A percentile compares a stretch with the other conserved stretches of the same genome.
These are phyloP conservation scores for Steinernema carpocapsae DNA, from an alignment of 2,888 invertebrate species.

Conservation along the genomic window DNA sequence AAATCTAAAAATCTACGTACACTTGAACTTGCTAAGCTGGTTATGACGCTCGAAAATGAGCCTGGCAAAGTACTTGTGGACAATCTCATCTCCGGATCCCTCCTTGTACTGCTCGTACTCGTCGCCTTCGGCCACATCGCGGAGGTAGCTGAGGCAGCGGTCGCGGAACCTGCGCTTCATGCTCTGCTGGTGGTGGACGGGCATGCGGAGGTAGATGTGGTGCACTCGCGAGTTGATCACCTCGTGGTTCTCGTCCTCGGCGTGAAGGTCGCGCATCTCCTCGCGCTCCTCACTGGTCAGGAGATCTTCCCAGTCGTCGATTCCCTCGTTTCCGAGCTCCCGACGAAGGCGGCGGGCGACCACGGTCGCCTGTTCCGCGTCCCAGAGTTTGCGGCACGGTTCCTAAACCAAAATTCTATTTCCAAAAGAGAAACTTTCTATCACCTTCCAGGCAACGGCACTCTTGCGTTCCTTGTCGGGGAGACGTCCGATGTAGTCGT, in stretches of 20 bases:
- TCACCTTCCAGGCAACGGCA: conserved; percentile 17
- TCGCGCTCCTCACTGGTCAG: not conserved
- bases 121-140: conserved; percentile 21
- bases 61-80: conserved; percentile 31
- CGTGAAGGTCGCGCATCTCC: conserved; percentile 1
- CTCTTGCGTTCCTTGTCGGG: conserved; percentile 11
- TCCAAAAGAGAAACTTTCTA: not conserved
- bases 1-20: not conserved
- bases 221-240: not conserved
- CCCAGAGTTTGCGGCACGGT: conserved; percentile 24
- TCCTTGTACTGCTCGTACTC: conserved; percentile 20
- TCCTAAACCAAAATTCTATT: not conserved
- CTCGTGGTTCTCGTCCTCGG: not conserved
- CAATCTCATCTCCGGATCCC: not conserved
- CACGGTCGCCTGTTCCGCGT: not conserved
- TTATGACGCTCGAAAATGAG: conserved; percentile 31
- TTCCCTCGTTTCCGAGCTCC: conserved; percentile 14
- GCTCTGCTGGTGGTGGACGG: conserved; percentile 7
- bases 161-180: not conserved
- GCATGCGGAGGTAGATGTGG: conserved; percentile 32
- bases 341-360: conserved; percentile 12
- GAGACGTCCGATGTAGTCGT: conserved; percentile 16
- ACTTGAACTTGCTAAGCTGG: conserved; percentile 23
- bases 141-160: conserved; percentile 25
- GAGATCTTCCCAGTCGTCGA: conserved; percentile 11